Base-by-base conservation (phyloP, 1,140 invertebrate species). In the Archivesica marissinica region DNA sequence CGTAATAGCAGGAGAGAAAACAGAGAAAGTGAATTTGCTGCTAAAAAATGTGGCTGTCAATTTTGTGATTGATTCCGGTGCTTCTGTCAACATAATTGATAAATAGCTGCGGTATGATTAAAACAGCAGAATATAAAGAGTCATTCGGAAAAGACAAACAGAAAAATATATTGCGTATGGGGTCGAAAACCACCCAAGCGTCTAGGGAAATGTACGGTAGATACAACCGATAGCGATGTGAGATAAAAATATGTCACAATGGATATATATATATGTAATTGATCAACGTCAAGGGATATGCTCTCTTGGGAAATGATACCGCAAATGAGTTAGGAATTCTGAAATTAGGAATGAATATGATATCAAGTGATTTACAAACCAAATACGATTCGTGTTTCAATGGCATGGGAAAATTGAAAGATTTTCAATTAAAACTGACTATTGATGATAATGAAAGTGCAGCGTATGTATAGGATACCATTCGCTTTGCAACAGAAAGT, bases 401-500 rank as follows among this genome's bases (percentile, higher is more conserved):
- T 9, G 23, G 54, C 20, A 20, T 79, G 0, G 50, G 76, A 66
- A 80, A 64, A 35, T 20, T 66, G 54, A 25, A 66, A 66, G 39
- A 41, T 56, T 66, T n/a, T 77, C 11, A 64, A 20, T 54, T 86
- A 30, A 77, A 81, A 7, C 17, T 74, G 17, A 11, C 20, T 9
- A 47, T 74, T n/a, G 39, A 74, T 28, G 41, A 74, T 25, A 25
- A 2, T n/a, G 70, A 47, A n/a, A 74, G 25, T 38, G 30, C 66
- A n/a, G 30, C 23, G n/a, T 30, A 13, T 50, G 35, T 30, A 83
- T 0, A 44, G 86, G 17, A 59, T 89, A 25, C 87, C 79, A 15
- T 91, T 74, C 41, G 25, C 80, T 41, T 64, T 88, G 9, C 59
- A 87, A 44, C 13, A 30, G n/a, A 66, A 66, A 66, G 3, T 66